These are phyloP conservation scores for Alfaro cultratus DNA, from an alignment of 2,797 vertebrate species.

Conservation along the genomic window DNA sequence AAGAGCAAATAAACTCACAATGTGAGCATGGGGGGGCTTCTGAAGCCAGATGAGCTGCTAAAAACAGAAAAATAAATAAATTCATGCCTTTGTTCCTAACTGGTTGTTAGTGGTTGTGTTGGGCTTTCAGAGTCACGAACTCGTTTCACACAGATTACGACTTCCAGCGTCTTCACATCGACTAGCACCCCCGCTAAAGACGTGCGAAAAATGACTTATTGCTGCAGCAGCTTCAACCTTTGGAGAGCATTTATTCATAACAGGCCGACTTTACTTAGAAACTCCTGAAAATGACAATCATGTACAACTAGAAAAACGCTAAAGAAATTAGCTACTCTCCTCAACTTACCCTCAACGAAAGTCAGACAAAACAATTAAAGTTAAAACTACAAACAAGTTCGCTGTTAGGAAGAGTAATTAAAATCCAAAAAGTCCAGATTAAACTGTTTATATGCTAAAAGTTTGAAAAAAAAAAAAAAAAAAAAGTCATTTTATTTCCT, in stretches of 20 bases:
- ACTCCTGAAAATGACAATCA: neutral
- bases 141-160: neutral
- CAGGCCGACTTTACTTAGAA: neutral
- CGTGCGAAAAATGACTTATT: neutral
- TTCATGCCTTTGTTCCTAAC: neutral
- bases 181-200: neutral
- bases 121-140: neutral
- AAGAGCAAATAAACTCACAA: neutral
- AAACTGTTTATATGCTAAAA: neutral
- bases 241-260: neutral
- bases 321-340: neutral
- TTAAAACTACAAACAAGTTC: neutral
- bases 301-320: neutral
- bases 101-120: neutral
- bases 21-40: neutral
- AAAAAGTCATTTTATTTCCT: neutral
- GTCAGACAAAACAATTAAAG: neutral
- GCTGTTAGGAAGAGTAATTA: neutral
- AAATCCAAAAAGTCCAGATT: neutral
- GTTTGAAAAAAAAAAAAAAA: neutral
- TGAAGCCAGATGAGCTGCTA: neutral
- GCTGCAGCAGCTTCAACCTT: neutral
- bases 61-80: neutral
- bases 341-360: too few species aligned
- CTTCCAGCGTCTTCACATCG: neutral